Evolutionary conservation across 2,888 invertebrate species (phyloP).

Genomic region (Biston stratarius): DNA sequence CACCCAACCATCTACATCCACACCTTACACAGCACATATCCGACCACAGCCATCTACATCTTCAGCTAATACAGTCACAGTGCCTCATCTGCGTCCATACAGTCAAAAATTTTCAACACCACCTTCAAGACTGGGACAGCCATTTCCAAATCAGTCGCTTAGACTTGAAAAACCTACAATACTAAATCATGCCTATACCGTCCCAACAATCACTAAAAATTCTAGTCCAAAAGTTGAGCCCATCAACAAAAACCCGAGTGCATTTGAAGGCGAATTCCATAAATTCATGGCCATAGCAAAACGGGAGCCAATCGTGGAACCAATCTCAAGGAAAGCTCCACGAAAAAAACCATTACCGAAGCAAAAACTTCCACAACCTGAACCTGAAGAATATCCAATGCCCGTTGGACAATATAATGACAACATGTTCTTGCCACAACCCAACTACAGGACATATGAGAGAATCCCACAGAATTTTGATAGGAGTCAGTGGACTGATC

Average conservation of each 20-base stretch:
- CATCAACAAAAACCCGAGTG: conserved; percentile 75
- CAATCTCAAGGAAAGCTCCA: conserved; percentile 25
- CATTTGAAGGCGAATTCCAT: conserved; percentile 76
- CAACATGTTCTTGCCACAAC: conserved; percentile 63
- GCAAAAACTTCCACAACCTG: conserved; percentile 22
- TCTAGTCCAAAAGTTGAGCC: conserved; percentile 59
- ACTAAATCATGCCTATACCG: not conserved
- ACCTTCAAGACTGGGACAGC: conserved; percentile 7
- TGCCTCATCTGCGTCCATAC: conserved; percentile 25
- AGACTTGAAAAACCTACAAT: not conserved
- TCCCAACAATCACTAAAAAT: conserved; percentile 42
- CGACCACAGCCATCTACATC: conserved; percentile 31
- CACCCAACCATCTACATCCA: conserved; percentile 31
- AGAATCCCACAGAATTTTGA: conserved; percentile 41
- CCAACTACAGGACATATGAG: conserved; percentile 28
- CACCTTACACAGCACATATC: conserved; percentile 32
- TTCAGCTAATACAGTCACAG: conserved; percentile 25
- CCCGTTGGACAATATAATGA: conserved; percentile 80
- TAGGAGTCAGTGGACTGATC: conserved; percentile 57
- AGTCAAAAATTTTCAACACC: not conserved
- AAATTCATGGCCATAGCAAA: conserved; percentile 66
- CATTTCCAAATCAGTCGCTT: not conserved
- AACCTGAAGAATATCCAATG: conserved; percentile 45
- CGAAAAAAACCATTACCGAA: conserved; percentile 18
- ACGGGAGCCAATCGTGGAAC: conserved; percentile 7